Conservation (phyloP, 2,888 invertebrate species). For the Sinhomidia bicolor region DNA sequence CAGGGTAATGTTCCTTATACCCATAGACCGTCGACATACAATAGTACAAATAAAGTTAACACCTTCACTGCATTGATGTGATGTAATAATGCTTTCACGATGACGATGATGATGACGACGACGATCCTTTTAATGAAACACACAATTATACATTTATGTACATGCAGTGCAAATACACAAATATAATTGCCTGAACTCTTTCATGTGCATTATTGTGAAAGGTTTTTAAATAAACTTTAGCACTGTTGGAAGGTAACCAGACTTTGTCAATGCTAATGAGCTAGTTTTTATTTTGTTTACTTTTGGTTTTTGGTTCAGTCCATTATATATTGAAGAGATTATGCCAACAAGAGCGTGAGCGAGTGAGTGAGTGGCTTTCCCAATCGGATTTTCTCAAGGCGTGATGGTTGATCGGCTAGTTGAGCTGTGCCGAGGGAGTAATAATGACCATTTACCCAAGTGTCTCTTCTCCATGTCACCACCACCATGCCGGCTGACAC, state of each 20-base stretch:
- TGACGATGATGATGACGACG: too few species aligned
- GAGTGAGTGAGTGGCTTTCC: not conserved
- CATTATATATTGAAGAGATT: not conserved
- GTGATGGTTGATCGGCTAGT: constrained; percentile 20
- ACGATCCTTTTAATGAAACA: constrained; percentile 2
- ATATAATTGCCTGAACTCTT: too few species aligned
- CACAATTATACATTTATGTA: not conserved
- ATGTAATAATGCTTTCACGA: not conserved
- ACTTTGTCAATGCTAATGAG: constrained; percentile 60
- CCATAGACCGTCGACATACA: not conserved
- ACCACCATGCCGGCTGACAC: not conserved
- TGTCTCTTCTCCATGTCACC: constrained; percentile 41
- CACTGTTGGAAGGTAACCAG: too few species aligned
- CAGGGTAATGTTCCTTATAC: not conserved
- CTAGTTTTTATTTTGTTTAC: constrained; percentile 67
- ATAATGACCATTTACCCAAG: constrained; percentile 39
- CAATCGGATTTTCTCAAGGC: constrained; percentile 42
- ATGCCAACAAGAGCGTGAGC: not conserved
- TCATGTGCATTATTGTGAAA: too few species aligned
- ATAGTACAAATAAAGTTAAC: not conserved
- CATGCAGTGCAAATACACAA: not conserved
- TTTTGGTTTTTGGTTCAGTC: constrained; percentile 41
- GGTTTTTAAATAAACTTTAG: too few species aligned
- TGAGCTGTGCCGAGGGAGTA: constrained; percentile 2
- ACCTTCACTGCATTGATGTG: too few species aligned